Evolutionary conservation across 2,113 vertebrate genomes (phyloP), one percentile per base, ranked within the genome.

Genomic region (Neofelis nebulosa): DNA sequence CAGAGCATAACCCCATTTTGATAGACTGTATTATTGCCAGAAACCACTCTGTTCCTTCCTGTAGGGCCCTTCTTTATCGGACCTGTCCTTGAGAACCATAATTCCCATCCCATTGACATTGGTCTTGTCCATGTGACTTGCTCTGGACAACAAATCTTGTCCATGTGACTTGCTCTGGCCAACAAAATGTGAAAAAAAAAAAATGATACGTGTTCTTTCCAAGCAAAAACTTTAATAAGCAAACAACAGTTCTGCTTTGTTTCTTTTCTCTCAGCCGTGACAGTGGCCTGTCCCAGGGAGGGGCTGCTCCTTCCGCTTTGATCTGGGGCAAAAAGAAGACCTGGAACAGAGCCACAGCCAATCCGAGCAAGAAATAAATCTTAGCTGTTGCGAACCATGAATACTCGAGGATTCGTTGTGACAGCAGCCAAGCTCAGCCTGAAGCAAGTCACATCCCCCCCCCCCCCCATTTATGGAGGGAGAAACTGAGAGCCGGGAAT

Each of bases 281-380:
- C n/a, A 79, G 41, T 82, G 31, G 61, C 55, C 36, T 19, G 11
- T 45, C 74, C 68, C 52, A 38, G 48, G 68, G 25, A 79, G 21
- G 41, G 0, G 1, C 9, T 50, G 18, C 7, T 83, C 10, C 73
- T 81, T 73, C 50, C 2, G 16, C 48, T 91, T 31, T 95, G 36
- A 55, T n/a, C 41, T 73, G 45, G 31, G 66, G 66, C 21, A 36
- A 93, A 91, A 81, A 13, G 25, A 82, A 74, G 25, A 68, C 11
- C 11, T 50, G 8, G 38, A 69, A 23, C 14, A 38, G 33, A 83
- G 5, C 9, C 31, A 83, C 18, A 50, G 41, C 41, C 23, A 18
- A 50, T 65, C 74, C 27, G 84, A 87, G 27, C 61, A 88, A 92
- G 66, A 96, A 95, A 94, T n/a, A 82, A 87, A 41, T 65, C 68